Evolutionary conservation across 2,888 invertebrate genomes (phyloP).

Genomic region (Brachypalpus laphriformis): DNA sequence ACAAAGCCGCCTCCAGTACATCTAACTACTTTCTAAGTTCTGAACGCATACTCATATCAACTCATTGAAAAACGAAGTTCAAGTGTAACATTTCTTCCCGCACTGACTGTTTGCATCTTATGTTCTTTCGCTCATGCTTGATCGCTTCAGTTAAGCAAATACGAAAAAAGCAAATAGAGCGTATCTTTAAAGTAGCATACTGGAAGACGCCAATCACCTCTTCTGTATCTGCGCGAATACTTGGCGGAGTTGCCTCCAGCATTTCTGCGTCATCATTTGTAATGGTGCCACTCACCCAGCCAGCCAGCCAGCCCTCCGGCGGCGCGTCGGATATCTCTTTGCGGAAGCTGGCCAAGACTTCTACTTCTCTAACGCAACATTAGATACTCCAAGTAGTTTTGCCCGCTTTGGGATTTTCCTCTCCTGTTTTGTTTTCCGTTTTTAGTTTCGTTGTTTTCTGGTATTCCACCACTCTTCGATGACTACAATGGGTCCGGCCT

Average conservation of each 20-base stretch:
- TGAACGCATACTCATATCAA: no score
- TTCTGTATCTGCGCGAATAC: conserved; percentile 5
- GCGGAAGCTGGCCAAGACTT: conserved; percentile 46
- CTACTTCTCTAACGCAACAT: conserved; percentile 63
- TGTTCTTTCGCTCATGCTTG: conserved; percentile 21
- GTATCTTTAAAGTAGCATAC: conserved; percentile 27
- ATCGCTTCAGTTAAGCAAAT: conserved; percentile 45
- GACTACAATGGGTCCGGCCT: conserved; percentile 35
- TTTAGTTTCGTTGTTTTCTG: conserved; percentile 34
- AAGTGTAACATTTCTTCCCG: background rate
- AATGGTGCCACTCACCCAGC: conserved; percentile 37
- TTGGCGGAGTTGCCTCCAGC: conserved; percentile 27
- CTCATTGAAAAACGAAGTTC: no score
- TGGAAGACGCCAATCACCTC: conserved; percentile 25
- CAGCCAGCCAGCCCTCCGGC: conserved; percentile 15
- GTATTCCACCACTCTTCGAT: conserved; percentile 53
- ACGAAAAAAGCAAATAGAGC: conserved; percentile 30
- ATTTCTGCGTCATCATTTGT: conserved; percentile 63
- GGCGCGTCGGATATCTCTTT: conserved; percentile 27
- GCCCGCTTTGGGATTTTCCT: conserved; percentile 61
- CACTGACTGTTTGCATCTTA: conserved; percentile 6
- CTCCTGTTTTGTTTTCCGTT: conserved; percentile 26
- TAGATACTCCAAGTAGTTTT: conserved; percentile 20
- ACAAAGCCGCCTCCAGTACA: no score
- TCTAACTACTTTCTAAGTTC: no score